Base-by-base conservation (phyloP, 2,888 invertebrate genomes). In the Flabesymbios commensalis region DNA sequence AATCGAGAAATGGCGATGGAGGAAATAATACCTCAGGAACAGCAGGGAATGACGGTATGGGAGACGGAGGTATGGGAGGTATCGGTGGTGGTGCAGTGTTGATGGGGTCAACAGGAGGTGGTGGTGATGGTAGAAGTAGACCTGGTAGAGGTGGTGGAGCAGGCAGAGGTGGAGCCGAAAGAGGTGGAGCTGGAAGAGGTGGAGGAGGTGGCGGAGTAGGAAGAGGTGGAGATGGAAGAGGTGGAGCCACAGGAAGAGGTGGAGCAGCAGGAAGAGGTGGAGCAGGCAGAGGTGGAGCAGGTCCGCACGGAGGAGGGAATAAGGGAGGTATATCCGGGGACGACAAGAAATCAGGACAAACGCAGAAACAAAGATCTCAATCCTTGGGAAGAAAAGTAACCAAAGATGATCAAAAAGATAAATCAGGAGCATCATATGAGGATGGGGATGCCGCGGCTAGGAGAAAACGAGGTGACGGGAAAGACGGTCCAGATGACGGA, bases 191-290 rank as follows among this genome's bases (percentile, higher is more conserved):
- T n/a, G 39, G 39, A 14, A 36, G 39, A 36, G 39, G 10, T 36
- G 39, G 39, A n/a, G n/a, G 39, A 14, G n/a, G 39, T 14, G 39
- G 39, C 10, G 39, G 39, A 10, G 39, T 14, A 10, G 39, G 39
- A 48, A n/a, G 31, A n/a, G 45, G 24, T 5, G 32, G 55, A 19
- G 47, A 22, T n/a, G 7, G 17, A 45, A 10, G 17, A 19, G 43
- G 42, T 5, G 42, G 10, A 7, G 42, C 47, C n/a, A 47, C 7
- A 24, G 41, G 43, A 19, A 19, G 32, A 28, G 19, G 28, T 22
- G 28, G 14, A 41, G 60, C 2, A 57, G 66, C 59, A 36, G 48
- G 24, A 7, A 58, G 14, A 17, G 45, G 10, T 19, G 29, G 41
- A 17, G 33, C 7, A 7, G 49, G 29, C 19, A 49, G 24, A 28